phyloP scores from a whole-genome alignment of 2,113 vertebrate species.

The Muntiacus reevesi region DNA sequence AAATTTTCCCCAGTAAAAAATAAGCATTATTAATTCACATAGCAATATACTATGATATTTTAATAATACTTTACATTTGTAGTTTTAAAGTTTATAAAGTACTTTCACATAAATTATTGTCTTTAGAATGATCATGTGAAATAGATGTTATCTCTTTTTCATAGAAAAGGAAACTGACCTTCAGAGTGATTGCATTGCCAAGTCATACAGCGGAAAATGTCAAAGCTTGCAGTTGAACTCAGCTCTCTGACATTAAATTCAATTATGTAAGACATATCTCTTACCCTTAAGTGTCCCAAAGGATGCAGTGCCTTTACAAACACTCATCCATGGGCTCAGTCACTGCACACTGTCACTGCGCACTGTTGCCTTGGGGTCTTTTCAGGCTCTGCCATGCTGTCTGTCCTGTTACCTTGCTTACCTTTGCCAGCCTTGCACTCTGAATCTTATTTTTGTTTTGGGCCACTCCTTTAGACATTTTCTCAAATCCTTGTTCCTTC shows the following conservation, averaged over 20 bases:
- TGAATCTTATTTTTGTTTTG: neutral
- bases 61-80: neutral
- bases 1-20: neutral
- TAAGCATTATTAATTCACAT: neutral
- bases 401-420: neutral
- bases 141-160: constrained; percentile 7
- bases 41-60: neutral
- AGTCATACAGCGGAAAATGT: constrained; percentile 1
- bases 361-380: neutral
- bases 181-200: constrained; percentile 29
- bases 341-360: neutral
- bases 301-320: neutral
- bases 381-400: neutral
- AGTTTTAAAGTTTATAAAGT: constrained; percentile 31
- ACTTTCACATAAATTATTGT: constrained; percentile 33
- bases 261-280: neutral
- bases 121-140: constrained; percentile 9
- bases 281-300: neutral
- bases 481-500: neutral
- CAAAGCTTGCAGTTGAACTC: constrained; percentile 6
- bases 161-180: constrained; percentile 15
- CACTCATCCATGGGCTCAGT: neutral
- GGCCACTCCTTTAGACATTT: neutral
- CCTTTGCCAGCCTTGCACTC: neutral
- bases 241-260: constrained; percentile 16